Evolutionary conservation across 2,113 vertebrate species (phyloP), one percentile per base, ranked within the genome.

Genomic region (Cinclus mexicanus): DNA sequence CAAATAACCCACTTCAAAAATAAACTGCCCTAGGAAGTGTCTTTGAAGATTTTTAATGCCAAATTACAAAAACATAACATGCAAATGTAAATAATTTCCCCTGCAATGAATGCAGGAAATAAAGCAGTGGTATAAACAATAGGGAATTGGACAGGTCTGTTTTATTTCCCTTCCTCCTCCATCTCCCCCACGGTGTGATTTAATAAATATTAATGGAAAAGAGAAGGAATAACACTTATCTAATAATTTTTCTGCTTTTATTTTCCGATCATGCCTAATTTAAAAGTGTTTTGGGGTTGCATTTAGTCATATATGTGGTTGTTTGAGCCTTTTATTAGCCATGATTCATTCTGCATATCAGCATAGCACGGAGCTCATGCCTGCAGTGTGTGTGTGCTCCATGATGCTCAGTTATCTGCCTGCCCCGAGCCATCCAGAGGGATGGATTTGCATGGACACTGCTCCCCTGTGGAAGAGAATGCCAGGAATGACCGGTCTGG

Each of bases 221-320:
- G 26, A 50, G 21, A 61, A 92, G 42, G 55, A 89, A 37, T 56
- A 60, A 67, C 41, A 15, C 37, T 78, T 95, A 91, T 44, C 96
- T 97, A 72, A 75, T 93, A 77, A 77, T 96, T 96, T 97, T 96
- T 92, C 72, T 95, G 79, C 90, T 94, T 97, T 95, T 91, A 90
- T 97, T 97, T 97, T 96, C 91, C 86, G 94, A 93, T 92, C 89
- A 55, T 94, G 93, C 94, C 94, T 94, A 86, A 93, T 18, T 94
- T 87, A 87, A 76, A 97, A 89, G 89, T 95, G 91, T 98, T 98
- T 97, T 89, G 96, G 95, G 83, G 92, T 97, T 97, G 90, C 90
- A 13, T 98, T 97, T 97, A 97, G 96, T 83, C 82, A 92, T 25
- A 68, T 94, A 90, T 84, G 89, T 57, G 91, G 95, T 77, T 85